phyloP scores from a whole-genome alignment of 2,113 vertebrate species.

The Jaculus jaculus region DNA sequence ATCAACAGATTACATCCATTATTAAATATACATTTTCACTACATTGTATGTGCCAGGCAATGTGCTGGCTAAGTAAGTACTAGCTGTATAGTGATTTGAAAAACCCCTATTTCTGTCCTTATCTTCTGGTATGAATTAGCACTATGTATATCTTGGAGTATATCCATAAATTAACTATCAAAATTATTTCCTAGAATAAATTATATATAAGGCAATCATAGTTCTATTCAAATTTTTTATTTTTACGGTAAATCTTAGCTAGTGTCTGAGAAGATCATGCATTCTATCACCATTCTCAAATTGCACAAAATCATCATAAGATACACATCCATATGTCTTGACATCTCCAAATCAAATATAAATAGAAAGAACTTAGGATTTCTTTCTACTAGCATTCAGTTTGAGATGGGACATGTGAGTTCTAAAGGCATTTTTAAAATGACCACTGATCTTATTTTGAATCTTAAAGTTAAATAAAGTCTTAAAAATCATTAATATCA shows the following conservation, averaged over 20 bases:
- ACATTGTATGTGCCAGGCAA: background rate
- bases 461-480: slow-evolving; percentile 17
- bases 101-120: background rate
- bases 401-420: background rate
- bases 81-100: background rate
- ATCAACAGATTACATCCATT: background rate
- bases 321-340: background rate
- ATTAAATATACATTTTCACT: background rate
- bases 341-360: slow-evolving; percentile 30
- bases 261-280: background rate
- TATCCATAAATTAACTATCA: background rate
- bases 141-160: background rate
- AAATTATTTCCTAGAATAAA: background rate
- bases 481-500: slow-evolving; percentile 1
- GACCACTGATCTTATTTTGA: slow-evolving; percentile 1
- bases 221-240: slow-evolving; percentile 28
- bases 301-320: slow-evolving; percentile 40
- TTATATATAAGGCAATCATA: background rate
- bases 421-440: background rate
- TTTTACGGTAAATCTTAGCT: slow-evolving; percentile 27
- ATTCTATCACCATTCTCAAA: slow-evolving; percentile 37
- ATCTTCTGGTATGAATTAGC: background rate
- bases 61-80: background rate
- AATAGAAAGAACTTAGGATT: background rate
- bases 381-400: background rate